phyloP scores from a whole-genome alignment of 2,113 vertebrate species.

The Eidolon helvum region DNA sequence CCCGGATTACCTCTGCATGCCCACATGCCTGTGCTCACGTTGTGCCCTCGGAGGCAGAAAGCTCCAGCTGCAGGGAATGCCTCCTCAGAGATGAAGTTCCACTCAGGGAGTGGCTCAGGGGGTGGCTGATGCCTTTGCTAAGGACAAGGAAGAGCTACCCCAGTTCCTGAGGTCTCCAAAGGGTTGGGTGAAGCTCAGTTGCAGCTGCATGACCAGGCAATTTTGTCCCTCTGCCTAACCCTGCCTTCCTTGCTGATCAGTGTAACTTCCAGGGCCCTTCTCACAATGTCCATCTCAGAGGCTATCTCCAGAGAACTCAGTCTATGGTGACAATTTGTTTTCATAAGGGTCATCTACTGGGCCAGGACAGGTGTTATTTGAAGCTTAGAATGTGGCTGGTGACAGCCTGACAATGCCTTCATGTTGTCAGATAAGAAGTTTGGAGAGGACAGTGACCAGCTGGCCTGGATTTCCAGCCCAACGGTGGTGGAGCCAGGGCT shows the following conservation, averaged over 20 bases:
- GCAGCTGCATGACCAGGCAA: neutral
- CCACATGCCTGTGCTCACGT: neutral
- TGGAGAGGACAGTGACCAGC: neutral
- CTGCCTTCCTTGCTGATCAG: neutral
- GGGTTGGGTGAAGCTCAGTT: neutral
- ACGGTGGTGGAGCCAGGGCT: neutral
- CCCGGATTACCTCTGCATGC: neutral
- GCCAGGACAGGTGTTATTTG: rapidly evolving
- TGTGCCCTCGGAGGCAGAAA: neutral
- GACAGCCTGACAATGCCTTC: neutral
- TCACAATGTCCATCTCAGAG: neutral
- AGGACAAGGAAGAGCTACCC: neutral
- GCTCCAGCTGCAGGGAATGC: neutral
- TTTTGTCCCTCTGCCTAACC: neutral
- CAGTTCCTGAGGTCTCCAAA: rapidly evolving
- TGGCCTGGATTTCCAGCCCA: neutral
- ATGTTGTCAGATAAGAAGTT: neutral
- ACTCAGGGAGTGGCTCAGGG: too few relatives aligned
- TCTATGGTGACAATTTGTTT: neutral
- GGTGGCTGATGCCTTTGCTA: neutral
- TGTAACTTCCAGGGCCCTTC: neutral
- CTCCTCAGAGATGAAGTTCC: neutral
- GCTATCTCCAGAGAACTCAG: too few relatives aligned
- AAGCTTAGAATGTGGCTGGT: neutral
- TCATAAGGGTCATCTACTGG: rapidly evolving